These are phyloP conservation scores for Gallinago paraguaiae DNA, from an alignment of 2,113 vertebrate species.

Conservation along the genomic window DNA sequence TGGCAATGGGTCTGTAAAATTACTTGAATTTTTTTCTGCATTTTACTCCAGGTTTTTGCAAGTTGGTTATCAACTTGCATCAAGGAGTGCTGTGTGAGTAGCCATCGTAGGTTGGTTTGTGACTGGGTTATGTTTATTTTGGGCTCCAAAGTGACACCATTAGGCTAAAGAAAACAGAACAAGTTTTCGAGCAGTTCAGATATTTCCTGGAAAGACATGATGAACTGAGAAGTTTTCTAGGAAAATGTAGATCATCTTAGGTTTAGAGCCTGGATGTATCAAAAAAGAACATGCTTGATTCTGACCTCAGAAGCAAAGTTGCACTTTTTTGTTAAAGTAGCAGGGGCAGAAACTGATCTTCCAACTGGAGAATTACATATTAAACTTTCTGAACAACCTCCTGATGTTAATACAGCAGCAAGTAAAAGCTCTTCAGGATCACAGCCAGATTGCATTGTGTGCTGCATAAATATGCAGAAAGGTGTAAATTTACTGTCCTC, in stretches of 20 bases:
- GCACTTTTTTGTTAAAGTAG: not conserved
- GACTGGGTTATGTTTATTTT: conserved; percentile 1
- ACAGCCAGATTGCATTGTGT: not conserved
- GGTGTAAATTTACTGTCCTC: not conserved
- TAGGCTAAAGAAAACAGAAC: not conserved
- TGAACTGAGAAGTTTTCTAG: conserved; percentile 13
- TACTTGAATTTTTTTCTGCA: not conserved
- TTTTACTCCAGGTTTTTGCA: not conserved
- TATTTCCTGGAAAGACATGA: conserved; percentile 29
- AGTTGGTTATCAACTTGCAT: not conserved
- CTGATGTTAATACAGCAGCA: not conserved
- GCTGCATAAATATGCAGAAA: not conserved
- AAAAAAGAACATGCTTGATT: not conserved
- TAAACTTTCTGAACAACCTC: not conserved
- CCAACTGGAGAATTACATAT: not conserved
- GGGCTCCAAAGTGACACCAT: not conserved
- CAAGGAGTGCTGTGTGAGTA: not conserved
- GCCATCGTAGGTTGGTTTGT: not conserved
- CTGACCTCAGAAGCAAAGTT: not conserved
- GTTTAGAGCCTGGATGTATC: not conserved
- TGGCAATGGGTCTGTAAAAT: not conserved
- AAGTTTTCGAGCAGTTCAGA: not conserved
- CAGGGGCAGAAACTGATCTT: not conserved
- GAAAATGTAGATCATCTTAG: not conserved
- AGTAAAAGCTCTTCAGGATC: not conserved